phyloP scores from a whole-genome alignment of 2,888 invertebrate species.

The Megastigmus dorsalis region DNA sequence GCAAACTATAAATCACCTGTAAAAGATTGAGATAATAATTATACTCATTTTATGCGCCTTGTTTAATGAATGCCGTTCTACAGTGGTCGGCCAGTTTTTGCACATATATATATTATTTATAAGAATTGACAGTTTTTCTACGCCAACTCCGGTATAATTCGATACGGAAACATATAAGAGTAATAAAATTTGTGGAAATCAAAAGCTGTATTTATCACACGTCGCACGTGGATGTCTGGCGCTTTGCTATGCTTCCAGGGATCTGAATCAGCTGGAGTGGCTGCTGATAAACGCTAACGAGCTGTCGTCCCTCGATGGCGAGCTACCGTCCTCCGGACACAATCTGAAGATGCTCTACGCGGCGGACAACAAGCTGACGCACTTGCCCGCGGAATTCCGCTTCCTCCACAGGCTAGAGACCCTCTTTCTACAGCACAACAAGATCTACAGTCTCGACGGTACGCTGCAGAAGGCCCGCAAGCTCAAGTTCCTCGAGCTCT shows the following conservation, averaged over 20 bases:
- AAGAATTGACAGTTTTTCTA: too few relatives aligned
- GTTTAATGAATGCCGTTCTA: conserved; percentile 23
- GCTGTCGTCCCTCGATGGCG: conserved; percentile 83
- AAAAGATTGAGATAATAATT: conserved; percentile 20
- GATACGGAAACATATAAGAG: too few relatives aligned
- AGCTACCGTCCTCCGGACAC: conserved; percentile 83
- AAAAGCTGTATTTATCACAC: too few relatives aligned
- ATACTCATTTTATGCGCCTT: conserved; percentile 34
- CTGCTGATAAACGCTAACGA: conserved; percentile 87
- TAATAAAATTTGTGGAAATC: too few relatives aligned
- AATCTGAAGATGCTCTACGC: conserved; percentile 84
- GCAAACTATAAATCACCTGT: conserved; percentile 12
- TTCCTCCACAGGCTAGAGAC: conserved; percentile 82
- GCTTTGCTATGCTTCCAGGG: conserved; percentile 66
- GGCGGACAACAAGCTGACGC: conserved; percentile 83
- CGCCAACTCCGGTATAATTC: too few relatives aligned
- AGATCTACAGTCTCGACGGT: conserved; percentile 82
- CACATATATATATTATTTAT: background rate
- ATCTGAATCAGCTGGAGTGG: conserved; percentile 84
- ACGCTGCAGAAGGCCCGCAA: conserved; percentile 82
- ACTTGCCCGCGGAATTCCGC: conserved; percentile 83
- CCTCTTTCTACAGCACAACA: conserved; percentile 84
- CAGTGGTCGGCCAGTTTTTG: background rate
- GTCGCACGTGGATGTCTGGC: too few relatives aligned
- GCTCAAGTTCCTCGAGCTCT: conserved; percentile 81